Evolutionary conservation across 2,113 vertebrate species (phyloP).

Genomic region (Crypturellus undulatus): DNA sequence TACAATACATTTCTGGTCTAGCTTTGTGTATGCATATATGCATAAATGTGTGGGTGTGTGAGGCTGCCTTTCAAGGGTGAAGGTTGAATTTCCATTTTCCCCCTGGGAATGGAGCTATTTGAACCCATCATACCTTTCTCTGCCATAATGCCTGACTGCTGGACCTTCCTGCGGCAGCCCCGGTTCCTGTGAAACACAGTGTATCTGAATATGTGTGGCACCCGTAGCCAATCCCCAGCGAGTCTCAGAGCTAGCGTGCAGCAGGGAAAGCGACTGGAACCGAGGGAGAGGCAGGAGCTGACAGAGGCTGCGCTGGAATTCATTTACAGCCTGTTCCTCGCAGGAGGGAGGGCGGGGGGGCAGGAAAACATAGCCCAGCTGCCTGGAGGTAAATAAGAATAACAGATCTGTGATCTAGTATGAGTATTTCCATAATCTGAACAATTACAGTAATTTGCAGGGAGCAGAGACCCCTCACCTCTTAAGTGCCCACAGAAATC

Average conservation of each 20-base stretch:
- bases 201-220: constrained; percentile 56
- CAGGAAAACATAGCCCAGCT: neutral
- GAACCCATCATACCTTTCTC: neutral
- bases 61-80: neutral
- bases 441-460: constrained; percentile 36
- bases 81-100: neutral
- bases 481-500: neutral
- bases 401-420: constrained; percentile 47
- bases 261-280: constrained; percentile 32
- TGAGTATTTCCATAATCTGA: constrained; percentile 58
- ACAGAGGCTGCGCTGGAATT: constrained; percentile 52
- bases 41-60: accelerated
- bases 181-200: neutral
- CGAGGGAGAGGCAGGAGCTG: constrained; percentile 40
- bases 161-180: constrained; percentile 19
- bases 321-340: constrained; percentile 45
- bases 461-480: neutral
- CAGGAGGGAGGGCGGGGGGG: neutral
- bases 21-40: neutral
- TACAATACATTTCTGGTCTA: neutral
- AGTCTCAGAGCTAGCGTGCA: constrained; percentile 41
- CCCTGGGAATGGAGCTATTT: neutral
- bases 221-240: constrained; percentile 54
- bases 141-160: neutral
- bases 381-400: constrained; percentile 31